These are phyloP conservation scores for Limnephilus rhombicus DNA, from an alignment of 2,888 invertebrate species.

Conservation along the genomic window DNA sequence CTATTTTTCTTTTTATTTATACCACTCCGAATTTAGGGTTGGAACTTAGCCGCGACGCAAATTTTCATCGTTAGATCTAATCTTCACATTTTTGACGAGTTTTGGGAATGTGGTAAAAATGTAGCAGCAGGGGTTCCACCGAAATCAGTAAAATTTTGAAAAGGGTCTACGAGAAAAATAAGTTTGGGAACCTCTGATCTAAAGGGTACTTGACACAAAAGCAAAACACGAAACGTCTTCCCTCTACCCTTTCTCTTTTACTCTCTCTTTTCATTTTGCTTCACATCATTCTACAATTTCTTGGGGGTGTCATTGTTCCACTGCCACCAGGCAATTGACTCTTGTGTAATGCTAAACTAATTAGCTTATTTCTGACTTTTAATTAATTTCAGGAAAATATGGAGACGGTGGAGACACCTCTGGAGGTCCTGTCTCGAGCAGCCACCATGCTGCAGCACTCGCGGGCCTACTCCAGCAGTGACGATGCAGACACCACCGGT, in stretches of 20 bases:
- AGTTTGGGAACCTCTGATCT: no score
- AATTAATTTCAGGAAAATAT: conserved; percentile 69
- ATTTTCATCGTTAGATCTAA: no score
- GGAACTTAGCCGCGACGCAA: no score
- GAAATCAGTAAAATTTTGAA: no score
- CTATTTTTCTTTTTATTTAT: no score
- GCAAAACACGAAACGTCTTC: neutral
- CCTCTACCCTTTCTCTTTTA: no score
- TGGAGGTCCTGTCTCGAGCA: conserved; percentile 92
- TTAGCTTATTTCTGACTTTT: neutral
- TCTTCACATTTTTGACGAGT: no score
- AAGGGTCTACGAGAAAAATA: no score
- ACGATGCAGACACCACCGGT: conserved; percentile 78
- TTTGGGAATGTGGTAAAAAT: no score
- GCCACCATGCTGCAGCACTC: conserved; percentile 93
- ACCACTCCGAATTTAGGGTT: no score
- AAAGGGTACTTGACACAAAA: neutral
- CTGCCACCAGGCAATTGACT: neutral
- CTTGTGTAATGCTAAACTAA: neutral
- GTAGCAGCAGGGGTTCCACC: no score
- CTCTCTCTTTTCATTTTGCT: neutral
- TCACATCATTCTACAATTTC: neutral
- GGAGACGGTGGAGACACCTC: conserved; percentile 88
- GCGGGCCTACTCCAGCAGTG: conserved; percentile 74
- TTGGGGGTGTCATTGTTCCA: neutral